Percentiles rank a stretch among this genome's conserved stretches.
Conservation (phyloP, 1,140 invertebrate species). For the Bilobella aurantiaca region DNA sequence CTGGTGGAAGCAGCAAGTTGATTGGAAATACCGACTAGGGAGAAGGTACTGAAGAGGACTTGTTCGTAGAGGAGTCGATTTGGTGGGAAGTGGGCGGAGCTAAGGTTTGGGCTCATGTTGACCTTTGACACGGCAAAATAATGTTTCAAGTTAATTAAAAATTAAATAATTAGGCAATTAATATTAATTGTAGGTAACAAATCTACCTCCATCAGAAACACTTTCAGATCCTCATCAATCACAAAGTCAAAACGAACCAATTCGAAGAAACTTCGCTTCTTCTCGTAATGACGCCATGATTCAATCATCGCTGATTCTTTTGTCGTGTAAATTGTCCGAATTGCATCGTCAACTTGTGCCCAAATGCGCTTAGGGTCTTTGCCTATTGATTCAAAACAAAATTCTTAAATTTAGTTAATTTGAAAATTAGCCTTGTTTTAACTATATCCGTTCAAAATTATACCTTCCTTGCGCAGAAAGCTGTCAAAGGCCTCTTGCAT, state of each 20-base stretch:
- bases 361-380: conserved; percentile 66
- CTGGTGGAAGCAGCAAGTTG: conserved; percentile 37
- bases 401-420: conserved; percentile 1
- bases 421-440: neutral
- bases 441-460: no score
- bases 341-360: conserved; percentile 67
- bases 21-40: conserved; percentile 63
- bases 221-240: conserved; percentile 74
- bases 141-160: conserved; percentile 5
- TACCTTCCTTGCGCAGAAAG: conserved; percentile 7
- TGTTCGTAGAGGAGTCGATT: conserved; percentile 86
- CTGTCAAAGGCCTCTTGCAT: conserved; percentile 82
- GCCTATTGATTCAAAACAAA: conserved; percentile 40
- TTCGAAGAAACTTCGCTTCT: conserved; percentile 76
- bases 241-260: conserved; percentile 88
- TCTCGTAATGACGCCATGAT: conserved; percentile 39
- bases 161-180: no score
- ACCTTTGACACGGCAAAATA: conserved; percentile 48
- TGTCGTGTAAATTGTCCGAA: conserved; percentile 57
- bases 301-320: conserved; percentile 56
- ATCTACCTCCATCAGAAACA: conserved; percentile 72
- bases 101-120: conserved; percentile 96
- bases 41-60: conserved; percentile 75
- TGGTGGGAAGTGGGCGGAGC: conserved; percentile 77
- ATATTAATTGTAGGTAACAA: neutral